Conservation (phyloP, 2,113 vertebrate genomes). For the Chamaea fasciata region DNA sequence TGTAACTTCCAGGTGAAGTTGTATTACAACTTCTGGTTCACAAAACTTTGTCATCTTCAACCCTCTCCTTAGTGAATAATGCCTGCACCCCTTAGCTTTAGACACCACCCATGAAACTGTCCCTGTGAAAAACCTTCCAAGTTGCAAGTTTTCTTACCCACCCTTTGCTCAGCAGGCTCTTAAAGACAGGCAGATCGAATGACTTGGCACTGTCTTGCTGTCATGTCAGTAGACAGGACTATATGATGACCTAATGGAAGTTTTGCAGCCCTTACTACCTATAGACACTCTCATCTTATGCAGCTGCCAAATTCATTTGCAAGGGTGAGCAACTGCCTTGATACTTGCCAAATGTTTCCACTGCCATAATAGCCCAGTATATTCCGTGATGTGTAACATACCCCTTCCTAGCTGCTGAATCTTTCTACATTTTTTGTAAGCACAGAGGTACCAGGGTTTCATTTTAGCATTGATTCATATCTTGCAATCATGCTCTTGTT, state of each 20-base stretch:
- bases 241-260: constrained; percentile 51
- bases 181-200: neutral
- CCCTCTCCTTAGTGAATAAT: neutral
- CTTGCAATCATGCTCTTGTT: neutral
- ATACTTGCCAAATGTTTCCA: constrained; percentile 12
- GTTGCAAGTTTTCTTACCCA: neutral
- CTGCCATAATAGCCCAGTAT: neutral
- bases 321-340: constrained; percentile 28
- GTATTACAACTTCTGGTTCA: neutral
- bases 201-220: neutral
- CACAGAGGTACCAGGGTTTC: neutral
- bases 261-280: constrained; percentile 20
- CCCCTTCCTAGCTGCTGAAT: neutral
- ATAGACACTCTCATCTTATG: neutral
- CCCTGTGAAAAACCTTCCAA: neutral
- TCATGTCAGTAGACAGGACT: neutral
- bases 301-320: constrained; percentile 48
- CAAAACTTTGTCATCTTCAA: neutral
- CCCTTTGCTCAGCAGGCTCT: neutral
- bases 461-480: neutral
- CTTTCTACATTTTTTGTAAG: neutral
- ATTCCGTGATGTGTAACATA: neutral
- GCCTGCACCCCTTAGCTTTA: neutral
- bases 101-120: neutral
- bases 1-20: neutral